Base-by-base conservation (phyloP, 1,140 invertebrate species). In the Bombus pascuorum region DNA sequence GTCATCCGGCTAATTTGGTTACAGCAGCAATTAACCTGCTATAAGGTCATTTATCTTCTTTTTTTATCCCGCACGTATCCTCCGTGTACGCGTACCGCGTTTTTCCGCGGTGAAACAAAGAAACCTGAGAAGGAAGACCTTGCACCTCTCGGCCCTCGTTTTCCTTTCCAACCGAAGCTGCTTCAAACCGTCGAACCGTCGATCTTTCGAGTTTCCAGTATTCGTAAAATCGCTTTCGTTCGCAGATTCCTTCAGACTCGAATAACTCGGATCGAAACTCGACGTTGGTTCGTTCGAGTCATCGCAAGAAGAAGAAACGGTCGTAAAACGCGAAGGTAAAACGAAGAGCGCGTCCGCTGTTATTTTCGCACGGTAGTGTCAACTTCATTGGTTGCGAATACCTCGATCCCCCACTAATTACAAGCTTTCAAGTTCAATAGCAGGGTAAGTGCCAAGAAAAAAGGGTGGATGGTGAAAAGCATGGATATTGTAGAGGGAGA, bases 361-460 rank as follows among this genome's bases (percentile, higher is more conserved):
- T 70, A 78, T 79, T 79, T 44, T 70, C 53, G 76, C 74, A 42
- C 22, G 25, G 9, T 3, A 18, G 75, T 76, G 74, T 83, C 72
- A 74, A 74, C 39, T 74, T 65, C 18, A 62, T 83, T 32, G 59
- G 73, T 12, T 57, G 34, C 42, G 22, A 59, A n/a, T 68, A 77
- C 37, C 73, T 25, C 62, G 28, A 42, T 37, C 37, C 62, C 37
- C 81, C 74, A 34, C 73, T 83, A 83, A 83, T 83, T 83, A 83
- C 62, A 1, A 59, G 65, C 25, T 79, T 80, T 84, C 83, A 84
- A 84, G 83, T 84, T 79, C 83, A 79, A 84, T 84, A 84, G 66
- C 83, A 57, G 59, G n/a, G 65, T 42, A 53, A 76, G 59, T 22
- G 81, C 75, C 66, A 79, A 62, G 71, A 71, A 47, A 53, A 28